These are phyloP conservation scores for Brachypalpus laphriformis DNA, from an alignment of 2,888 invertebrate species.

Conservation along the genomic window DNA sequence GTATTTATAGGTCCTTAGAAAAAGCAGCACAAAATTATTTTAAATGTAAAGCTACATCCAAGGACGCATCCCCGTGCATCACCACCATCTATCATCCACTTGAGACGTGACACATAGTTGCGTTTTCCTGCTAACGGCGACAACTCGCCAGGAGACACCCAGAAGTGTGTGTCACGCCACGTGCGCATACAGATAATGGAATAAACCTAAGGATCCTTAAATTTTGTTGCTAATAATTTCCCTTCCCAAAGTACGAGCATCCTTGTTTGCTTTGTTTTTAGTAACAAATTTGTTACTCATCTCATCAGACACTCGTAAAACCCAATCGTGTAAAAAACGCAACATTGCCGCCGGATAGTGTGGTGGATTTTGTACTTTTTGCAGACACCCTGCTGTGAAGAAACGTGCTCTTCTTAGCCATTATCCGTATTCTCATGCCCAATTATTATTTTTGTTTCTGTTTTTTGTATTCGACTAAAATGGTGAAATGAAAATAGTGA, in stretches of 20 bases:
- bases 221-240: slow-evolving; percentile 23
- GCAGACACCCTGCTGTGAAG: slow-evolving; percentile 36
- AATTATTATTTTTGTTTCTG: slow-evolving; percentile 46
- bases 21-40: neutral
- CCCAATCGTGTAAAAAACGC: slow-evolving; percentile 49
- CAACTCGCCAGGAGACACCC: slow-evolving; percentile 46
- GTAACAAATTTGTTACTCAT: slow-evolving; percentile 62
- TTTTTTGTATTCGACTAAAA: neutral
- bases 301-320: slow-evolving; percentile 41
- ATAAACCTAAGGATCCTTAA: slow-evolving; percentile 20
- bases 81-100: too few species aligned
- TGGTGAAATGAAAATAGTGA: neutral
- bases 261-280: slow-evolving; percentile 34
- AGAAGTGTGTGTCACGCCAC: slow-evolving; percentile 59
- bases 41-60: neutral
- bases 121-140: slow-evolving; percentile 25
- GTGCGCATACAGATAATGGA: slow-evolving; percentile 39
- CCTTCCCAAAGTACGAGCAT: neutral
- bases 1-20: too few species aligned
- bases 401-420: slow-evolving; percentile 46
- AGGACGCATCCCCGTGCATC: neutral
- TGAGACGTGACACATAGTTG: slow-evolving; percentile 60
- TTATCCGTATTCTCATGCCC: slow-evolving; percentile 41
- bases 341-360: slow-evolving; percentile 34
- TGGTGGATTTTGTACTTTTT: slow-evolving; percentile 32